Conservation (phyloP, 2,113 vertebrate genomes). For the Petromus typicus region DNA sequence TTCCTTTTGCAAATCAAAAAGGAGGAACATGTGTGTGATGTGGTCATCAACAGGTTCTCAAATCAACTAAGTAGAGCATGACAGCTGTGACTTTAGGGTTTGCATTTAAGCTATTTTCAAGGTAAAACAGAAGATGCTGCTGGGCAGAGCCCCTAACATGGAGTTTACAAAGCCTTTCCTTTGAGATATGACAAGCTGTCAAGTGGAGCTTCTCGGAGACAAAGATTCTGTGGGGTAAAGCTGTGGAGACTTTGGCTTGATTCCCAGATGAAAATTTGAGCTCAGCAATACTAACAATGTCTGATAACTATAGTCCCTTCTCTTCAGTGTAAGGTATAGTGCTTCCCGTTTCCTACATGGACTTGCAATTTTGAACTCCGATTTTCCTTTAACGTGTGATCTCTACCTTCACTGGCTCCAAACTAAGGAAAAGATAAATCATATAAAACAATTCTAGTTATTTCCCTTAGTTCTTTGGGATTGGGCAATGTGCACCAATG, state of each 20-base stretch:
- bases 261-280: slow-evolving; percentile 37
- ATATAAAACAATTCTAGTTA: not conserved
- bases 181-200: not conserved
- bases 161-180: slow-evolving; percentile 50
- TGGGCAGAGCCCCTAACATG: not conserved
- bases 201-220: not conserved
- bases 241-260: slow-evolving; percentile 50
- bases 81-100: slow-evolving; percentile 59
- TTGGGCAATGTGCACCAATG: not conserved
- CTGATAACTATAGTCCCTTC: not conserved
- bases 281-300: not conserved
- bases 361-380: slow-evolving; percentile 27
- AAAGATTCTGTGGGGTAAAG: slow-evolving; percentile 40
- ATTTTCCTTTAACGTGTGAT: slow-evolving; percentile 8
- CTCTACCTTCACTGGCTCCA: not conserved
- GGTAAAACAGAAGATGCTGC: slow-evolving; percentile 22
- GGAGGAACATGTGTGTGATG: slow-evolving; percentile 74
- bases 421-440: not conserved
- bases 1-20: slow-evolving; percentile 75
- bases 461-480: not conserved
- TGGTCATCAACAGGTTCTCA: slow-evolving; percentile 71
- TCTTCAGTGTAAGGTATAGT: not conserved
- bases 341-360: not conserved
- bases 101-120: slow-evolving; percentile 20
- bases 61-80: slow-evolving; percentile 47